Percentiles rank a stretch among this genome's conserved stretches.
Conservation (phyloP, 2,113 vertebrate genomes). For the Neoarius graeffei region DNA sequence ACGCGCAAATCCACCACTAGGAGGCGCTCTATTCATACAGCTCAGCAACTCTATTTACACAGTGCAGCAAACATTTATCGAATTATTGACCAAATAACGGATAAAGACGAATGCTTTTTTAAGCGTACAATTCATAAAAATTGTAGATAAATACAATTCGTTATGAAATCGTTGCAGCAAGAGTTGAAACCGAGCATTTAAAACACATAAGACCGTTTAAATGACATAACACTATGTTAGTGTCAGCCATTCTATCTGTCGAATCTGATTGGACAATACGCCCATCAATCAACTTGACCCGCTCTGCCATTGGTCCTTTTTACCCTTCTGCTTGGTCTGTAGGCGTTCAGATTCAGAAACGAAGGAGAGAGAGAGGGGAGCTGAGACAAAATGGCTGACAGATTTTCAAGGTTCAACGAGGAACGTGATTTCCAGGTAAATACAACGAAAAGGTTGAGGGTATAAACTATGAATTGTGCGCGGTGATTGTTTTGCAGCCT, state of each 20-base stretch:
- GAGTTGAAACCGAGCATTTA: neutral
- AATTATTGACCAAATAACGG: neutral
- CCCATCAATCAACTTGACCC: conserved; percentile 27
- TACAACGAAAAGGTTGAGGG: neutral
- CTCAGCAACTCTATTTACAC: neutral
- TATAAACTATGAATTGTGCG: too few species aligned
- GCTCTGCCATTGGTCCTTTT: conserved; percentile 33
- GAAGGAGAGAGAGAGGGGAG: conserved; percentile 63
- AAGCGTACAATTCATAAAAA: neutral
- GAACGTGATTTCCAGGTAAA: conserved; percentile 98
- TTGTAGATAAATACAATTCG: neutral
- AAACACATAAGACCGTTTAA: neutral
- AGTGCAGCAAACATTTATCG: too few species aligned
- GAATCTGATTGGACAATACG: conserved; percentile 29
- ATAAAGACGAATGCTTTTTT: neutral
- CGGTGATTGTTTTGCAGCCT: neutral
- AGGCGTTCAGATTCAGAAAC: conserved; percentile 52
- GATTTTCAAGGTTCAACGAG: conserved; percentile 98
- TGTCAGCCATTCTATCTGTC: too few species aligned
- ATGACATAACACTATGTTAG: neutral
- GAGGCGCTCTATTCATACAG: neutral
- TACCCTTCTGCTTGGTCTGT: neutral
- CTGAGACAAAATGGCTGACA: conserved; percentile 93
- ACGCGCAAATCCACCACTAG: neutral
- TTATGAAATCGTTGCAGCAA: too few species aligned